Base-by-base conservation (phyloP, 1,140 invertebrate genomes). In the Lepidurus apus region DNA sequence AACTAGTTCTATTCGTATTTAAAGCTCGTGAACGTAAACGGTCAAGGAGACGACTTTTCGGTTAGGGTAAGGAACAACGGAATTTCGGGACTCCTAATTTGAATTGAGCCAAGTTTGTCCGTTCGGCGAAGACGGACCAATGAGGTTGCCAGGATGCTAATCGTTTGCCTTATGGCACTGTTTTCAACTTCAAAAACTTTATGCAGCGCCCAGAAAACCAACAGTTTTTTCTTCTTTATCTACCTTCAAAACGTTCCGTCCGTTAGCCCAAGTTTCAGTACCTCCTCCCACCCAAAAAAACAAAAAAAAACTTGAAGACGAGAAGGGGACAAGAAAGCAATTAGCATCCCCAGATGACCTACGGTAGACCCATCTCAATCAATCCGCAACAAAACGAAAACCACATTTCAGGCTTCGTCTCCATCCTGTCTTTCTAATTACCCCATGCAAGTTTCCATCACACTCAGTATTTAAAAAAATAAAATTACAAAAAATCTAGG, bases 131-230 rank as follows among this genome's bases (percentile, higher is more conserved):
- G 21, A 65, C 53, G 17, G 13, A 7, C 53, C 53, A 65, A 65
- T 65, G 17, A 13, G 13, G 13, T 7, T 4, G 53, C 21, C 21
- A 21, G 53, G 53, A 65, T 65, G 3, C 53, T 65, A 65, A 21
- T 65, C 53, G 53, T 65, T 65, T 65, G 53, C 53, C 53, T 65
- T 65, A 65, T 65, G 53, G 53, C 53, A n/a, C 13, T n/a, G 53
- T 65, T 21, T 21, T 65, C 53, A 65, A 65, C 13, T 65, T 65
- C 53, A 65, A 65, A 65, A 34, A 34, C 34, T 65, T 21, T 13
- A 1, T 65, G 53, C 21, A 65, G 53, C 53, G 21, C 53, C 53
- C 53, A 21, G 21, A 65, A 65, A 65, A 65, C 53, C 53, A n/a
- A 65, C 17, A 65, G 53, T 21, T 13, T 65, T 65, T 7, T 1